phyloP scores from a whole-genome alignment of 2,888 invertebrate species.

The Molorchus minor region DNA sequence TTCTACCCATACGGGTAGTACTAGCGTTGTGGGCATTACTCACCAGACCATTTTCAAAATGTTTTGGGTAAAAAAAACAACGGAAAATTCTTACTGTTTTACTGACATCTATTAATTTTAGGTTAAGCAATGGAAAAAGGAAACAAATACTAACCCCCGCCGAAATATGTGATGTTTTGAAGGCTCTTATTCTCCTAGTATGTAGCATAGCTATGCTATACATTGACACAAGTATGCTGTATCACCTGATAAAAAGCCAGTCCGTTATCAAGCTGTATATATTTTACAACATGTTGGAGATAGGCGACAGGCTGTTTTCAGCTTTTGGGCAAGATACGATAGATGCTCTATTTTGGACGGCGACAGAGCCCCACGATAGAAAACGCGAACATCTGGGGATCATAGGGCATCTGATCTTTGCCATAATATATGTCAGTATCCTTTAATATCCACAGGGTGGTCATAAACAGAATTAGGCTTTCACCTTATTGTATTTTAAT shows the following conservation, averaged over 20 bases:
- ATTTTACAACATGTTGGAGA: constrained; percentile 99
- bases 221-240: constrained; percentile 97
- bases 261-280: constrained; percentile 99
- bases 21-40: constrained; percentile 86
- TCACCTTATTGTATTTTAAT: not conserved
- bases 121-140: constrained; percentile 57
- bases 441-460: constrained; percentile 65
- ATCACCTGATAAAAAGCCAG: constrained; percentile 96
- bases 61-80: constrained; percentile 71
- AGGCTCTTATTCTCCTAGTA: constrained; percentile 86
- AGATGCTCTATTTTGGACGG: constrained; percentile 98
- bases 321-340: constrained; percentile 98
- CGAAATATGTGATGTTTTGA: constrained; percentile 95
- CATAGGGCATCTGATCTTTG: constrained; percentile 89
- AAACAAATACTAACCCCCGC: constrained; percentile 80
- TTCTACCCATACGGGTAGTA: constrained; percentile 91
- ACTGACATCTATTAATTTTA: constrained; percentile 38
- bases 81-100: not conserved
- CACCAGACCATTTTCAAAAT: constrained; percentile 76
- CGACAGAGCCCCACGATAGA: constrained; percentile 90
- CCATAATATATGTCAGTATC: constrained; percentile 94
- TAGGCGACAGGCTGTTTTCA: constrained; percentile 94
- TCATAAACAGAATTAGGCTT: not conserved
- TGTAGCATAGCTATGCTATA: constrained; percentile 87
- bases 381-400: constrained; percentile 86